Evolutionary conservation across 2,797 vertebrate genomes (phyloP), one percentile per base, ranked within the genome.

Genomic region (Darevskia mixta): DNA sequence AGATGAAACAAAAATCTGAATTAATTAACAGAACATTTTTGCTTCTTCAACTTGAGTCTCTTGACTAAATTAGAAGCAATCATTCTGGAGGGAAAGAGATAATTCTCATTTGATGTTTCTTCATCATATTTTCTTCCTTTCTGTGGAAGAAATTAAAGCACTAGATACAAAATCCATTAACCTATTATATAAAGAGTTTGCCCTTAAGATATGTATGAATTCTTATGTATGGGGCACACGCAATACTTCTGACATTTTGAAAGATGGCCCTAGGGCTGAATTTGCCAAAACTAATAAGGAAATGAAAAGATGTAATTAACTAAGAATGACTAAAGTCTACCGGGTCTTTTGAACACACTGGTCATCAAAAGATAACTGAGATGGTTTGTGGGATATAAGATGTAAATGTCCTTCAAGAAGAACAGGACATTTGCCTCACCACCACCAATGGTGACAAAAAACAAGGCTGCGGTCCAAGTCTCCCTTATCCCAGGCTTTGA

Each of bases 1-100:
- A 41, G 1, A 75, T 8, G 10, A 90, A 87, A 90, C 77, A 75
- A 87, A 87, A 87, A 67, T 81, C 13, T 71, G 61, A 67, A 85
- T 85, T 87, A 85, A 84, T 90, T 76, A 87, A 88, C 41, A 3
- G 25, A 4, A 72, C 64, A 8, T 23, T 81, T 35, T 79, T 0
- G 81, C 79, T 73, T 73, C 79, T 1, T 43, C 85, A 94, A 85
- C 0, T 0, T 64, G 55, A 1, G 67, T 88, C 71, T 87, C 0
- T 73, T 0, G 85, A 17, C 27, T 87, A 35, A 27, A 86, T 90
- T 86, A 1, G 41, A 67, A 71, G 8, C 1, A 89, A 81, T 81
- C 38, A 86, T 20, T 2, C 29, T 87, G 66, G 84, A 8, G 71
- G 79, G 1, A 20, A 1, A 87, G 82, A 72, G 4, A 76, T 17